Base-by-base conservation (phyloP, 2,888 invertebrate species). In the Eumacrocentrus americanus region DNA sequence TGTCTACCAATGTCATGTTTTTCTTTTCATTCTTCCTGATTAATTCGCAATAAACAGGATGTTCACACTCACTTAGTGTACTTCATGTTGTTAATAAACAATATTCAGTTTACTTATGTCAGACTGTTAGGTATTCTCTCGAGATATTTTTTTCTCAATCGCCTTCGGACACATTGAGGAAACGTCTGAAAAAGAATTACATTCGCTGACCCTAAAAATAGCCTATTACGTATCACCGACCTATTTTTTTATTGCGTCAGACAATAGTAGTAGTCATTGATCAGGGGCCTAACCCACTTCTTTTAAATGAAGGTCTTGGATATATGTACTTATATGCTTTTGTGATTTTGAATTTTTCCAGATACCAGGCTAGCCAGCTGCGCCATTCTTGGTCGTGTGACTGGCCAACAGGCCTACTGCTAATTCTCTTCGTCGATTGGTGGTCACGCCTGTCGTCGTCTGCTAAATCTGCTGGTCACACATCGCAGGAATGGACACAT, bases 361-460 rank as follows among this genome's bases (percentile, higher is more conserved):
- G 80, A 79, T 75, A 78, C 73, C 75, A 78, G 80, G 80, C 79
- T 70, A 77, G 79, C 79, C 79, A 79, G 78, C 70, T 79, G 78
- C 72, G 73, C 70, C 79, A 79, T 80, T 80, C 79, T 79, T 79
- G 77, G 54, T 77, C 72, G 79, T 77, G 78, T 78, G 79, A 78
- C 73, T 70, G 58, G 63, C 69, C 68, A 66, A 66, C 72, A 72
- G 71, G 72, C 68, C 72, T 67, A 72, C 72, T 74, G 70, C 71
- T 58, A 64, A 61, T 51, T 60, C 62, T 65, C 70, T 69, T 67
- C 65, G 68, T 67, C 63, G 61, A 56, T 25, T 60, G 62, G 51
- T 67, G 55, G 59, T 66, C 66, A 60, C 67, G 69, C 54, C 48
- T 61, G 57, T 58, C 53, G 22, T 48, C 16, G 14, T 44, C 50